Base-by-base conservation (phyloP, 2,888 invertebrate genomes). In the Bellardia bayeri region DNA sequence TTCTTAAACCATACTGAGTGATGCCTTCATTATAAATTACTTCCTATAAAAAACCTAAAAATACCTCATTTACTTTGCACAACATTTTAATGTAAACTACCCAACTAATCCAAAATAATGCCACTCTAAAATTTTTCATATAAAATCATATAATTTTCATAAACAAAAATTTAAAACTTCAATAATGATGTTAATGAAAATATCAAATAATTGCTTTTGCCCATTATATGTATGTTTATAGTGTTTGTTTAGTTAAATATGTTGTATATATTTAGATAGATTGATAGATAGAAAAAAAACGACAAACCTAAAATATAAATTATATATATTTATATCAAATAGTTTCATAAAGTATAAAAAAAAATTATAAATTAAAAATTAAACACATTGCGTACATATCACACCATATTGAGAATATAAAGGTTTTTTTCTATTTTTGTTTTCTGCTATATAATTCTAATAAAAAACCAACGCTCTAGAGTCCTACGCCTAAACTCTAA, bases 391-490 rank as follows among this genome's bases (percentile, higher is more conserved):
- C 85, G 79, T 85, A 82, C 63, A 82, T 87, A 87, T 87, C 87
- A 87, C 87, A 87, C 87, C 82, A 79, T 85, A 87, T 87, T 87
- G 79, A 82, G 79, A 85, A 82, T 85, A 85, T 40, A 87, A 87
- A 78, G 45, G 42, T 84, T 68, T 74, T 58, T 56, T 66, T 54
- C 16, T n/a, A 13, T 68, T 16, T 40, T 37, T 16, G 37, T 16
- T 51, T 37, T 71, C 9, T 63, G 49, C 68, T 82, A 56, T 75
- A 68, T 82, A 79, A 82, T 75, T 79, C 85, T 85, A 82, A 68
- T 79, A 82, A 74, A 87, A 87, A 82, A 82, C 78, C 87, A 82
- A 85, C 74, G 79, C 71, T 72, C 51, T 87, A 85, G 58, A 83
- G 56, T 78, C 74, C 81, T 87, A 87, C 75, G 64, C 72, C 74